Evolutionary conservation across 2,888 invertebrate genomes (phyloP).

Genomic region (Cylloceria caligata): DNA sequence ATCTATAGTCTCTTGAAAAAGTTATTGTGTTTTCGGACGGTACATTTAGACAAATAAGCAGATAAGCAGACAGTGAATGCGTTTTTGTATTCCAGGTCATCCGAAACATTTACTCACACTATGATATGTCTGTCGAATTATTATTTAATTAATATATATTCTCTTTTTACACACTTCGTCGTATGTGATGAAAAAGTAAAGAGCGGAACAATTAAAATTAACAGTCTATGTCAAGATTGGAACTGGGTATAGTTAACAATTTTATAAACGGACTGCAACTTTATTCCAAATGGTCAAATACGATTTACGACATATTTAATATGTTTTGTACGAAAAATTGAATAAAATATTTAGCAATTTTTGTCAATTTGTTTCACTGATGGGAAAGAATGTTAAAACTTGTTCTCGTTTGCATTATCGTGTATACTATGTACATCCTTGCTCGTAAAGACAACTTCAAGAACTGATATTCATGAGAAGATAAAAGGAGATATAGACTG

Average conservation of each 20-base stretch:
- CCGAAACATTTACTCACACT: no score
- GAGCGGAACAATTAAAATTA: no score
- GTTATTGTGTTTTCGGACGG: no score
- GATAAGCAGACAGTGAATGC: no score
- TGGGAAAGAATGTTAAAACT: neutral
- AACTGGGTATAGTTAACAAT: neutral
- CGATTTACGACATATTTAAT: neutral
- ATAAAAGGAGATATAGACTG: constrained; percentile 64
- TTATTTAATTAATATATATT: no score
- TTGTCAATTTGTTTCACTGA: neutral
- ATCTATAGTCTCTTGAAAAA: no score
- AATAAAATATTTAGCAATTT: neutral
- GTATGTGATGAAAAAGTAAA: no score
- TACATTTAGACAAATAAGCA: no score
- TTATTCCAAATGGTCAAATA: neutral
- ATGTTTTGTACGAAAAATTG: neutral
- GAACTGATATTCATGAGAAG: constrained; percentile 75
- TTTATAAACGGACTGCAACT: neutral
- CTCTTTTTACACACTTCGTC: no score
- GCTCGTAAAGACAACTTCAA: constrained; percentile 73
- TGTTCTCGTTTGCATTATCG: neutral
- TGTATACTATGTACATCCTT: neutral
- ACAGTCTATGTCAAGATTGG: neutral
- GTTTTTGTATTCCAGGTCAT: no score
- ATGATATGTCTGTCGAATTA: no score